Evolutionary conservation across 2,888 invertebrate genomes (phyloP), one percentile per base, ranked within the genome.

Genomic region (Macaria notata): DNA sequence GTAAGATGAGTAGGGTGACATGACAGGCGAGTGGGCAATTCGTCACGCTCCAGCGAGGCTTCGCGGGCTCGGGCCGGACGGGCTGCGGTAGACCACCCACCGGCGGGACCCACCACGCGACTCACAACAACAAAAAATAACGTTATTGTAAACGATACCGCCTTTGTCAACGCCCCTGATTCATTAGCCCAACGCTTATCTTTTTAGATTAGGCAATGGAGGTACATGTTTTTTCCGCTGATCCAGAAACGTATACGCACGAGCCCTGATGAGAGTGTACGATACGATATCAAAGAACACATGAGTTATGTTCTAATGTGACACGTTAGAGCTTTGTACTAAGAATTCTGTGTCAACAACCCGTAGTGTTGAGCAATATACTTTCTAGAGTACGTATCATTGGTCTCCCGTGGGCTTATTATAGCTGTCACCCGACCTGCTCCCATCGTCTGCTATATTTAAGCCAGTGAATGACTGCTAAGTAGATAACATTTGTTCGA

Each of bases 371-470:
- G 84, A 81, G 88, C 84, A 86, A 86, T 84, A 59, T 56, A 59
- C 54, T 49, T 79, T 79, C 76, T 75, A 74, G 76, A 77, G 80
- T 82, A 75, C 80, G 84, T 83, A 84, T 86, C 80, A 83, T 78
- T 81, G 83, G 85, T 87, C 86, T 86, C 86, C 75, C 85, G 87
- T 84, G 85, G 75, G 86, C 90, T 91, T 90, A 90, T 88, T 89
- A 87, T 91, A 91, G 91, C 87, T 88, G 91, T 88, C 90, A 90
- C 80, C 84, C 86, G 88, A 88, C 87, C 90, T 86, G 87, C 87
- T 84, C 81, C 83, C 84, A 88, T 90, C 87, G 85, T 84, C 83
- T 81, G 88, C 88, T 91, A 89, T 85, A 90, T 90, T 84, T 90
- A 90, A 88, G 79, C 73, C 73, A 78, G 82, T 77, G 80, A 71